Evolutionary conservation across 2,888 invertebrate species (phyloP), one percentile per base, ranked within the genome.

Genomic region (Agrotis clavis): DNA sequence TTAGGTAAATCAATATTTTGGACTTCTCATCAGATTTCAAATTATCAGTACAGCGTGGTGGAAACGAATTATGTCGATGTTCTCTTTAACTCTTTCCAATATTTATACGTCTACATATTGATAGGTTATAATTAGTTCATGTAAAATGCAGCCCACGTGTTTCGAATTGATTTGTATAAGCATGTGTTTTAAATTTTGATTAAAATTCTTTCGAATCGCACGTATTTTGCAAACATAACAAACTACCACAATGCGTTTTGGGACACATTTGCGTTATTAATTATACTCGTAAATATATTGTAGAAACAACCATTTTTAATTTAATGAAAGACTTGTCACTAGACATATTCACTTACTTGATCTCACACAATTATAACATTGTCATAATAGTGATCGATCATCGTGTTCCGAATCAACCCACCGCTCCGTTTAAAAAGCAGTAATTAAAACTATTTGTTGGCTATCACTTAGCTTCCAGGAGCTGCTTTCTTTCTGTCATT

Each of bases 181-280:
- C 53, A 21, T 50, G 16, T 73, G 35, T 73, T 70, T 53, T 9
- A 71, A 57, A 35, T 59, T 19, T 48, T 48, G 41, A 48, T 60
- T 60, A 51, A 48, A 64, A 16, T 18, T 19, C 25, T 54, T 35
- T 13, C 6, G 16, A 25, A 16, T 4, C 9, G 4, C 51, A 53
- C 2, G 35, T 35, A 35, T 35, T 35, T 47, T 53, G 53, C 13
- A 59, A 71, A 41, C 13, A 25, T 14, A 48, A 25, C n/a, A n/a
- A n/a, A 54, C 45, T 25, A 71, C 7, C 30, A 19, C 13, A 67
- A 25, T 59, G 45, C 6, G 6, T 71, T 69, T 25, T 56, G 18
- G 16, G 9, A n/a, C 14, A 47, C 16, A 11, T 54, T 25, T n/a
- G 19, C 25, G 9, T 59, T 21, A 30, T 30, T 25, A 18, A 54